Percentiles rank a stretch among this genome's conserved stretches.
Conservation (phyloP, 37 sponge, comb jelly and placozoan species). For the Ephydatia muelleri region DNA sequence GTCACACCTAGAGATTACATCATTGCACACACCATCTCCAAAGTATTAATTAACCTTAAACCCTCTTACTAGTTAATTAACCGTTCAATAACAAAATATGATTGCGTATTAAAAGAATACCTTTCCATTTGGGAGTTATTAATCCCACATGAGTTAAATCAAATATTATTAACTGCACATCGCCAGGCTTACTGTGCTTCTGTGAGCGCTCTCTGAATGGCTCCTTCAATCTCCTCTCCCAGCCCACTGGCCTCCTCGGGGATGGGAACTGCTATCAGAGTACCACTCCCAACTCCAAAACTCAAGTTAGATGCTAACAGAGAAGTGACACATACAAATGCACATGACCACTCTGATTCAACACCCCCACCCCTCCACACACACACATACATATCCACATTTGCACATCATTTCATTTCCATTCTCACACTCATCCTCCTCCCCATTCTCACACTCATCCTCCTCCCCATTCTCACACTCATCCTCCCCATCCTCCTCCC, state of each 20-base stretch:
- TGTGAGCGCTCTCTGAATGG: slow-evolving; percentile 63
- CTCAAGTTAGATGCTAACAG: slow-evolving; percentile 48
- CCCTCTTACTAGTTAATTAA: too few species aligned
- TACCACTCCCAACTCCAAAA: slow-evolving; percentile 64
- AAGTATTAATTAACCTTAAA: too few species aligned
- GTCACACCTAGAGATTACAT: too few species aligned
- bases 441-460: neutral
- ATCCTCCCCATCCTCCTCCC: too few species aligned
- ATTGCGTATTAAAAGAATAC: too few species aligned
- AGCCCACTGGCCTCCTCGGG: slow-evolving; percentile 46
- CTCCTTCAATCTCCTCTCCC: slow-evolving; percentile 73
- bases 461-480: neutral
- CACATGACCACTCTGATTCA: too few species aligned
- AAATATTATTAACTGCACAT: too few species aligned
- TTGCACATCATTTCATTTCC: neutral
- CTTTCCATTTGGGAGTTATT: too few species aligned
- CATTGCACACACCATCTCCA: too few species aligned
- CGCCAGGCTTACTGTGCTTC: slow-evolving; percentile 78
- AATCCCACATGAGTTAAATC: too few species aligned
- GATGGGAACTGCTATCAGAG: slow-evolving; percentile 90
- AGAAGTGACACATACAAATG: neutral
- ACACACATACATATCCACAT: neutral
- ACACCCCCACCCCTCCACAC: neutral
- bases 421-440: neutral
- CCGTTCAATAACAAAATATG: too few species aligned